A percentile compares a stretch with the other conserved stretches of the same genome.
These are phyloP conservation scores for Mus musculus DNA, from an alignment of 2,113 vertebrate species.

Conservation along the genomic window GRCm39 chr2:146942501-146943000, in stretches of 20 bases:
- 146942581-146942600: background rate
- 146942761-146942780: conserved; percentile 9
- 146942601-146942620: background rate
- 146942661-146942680: background rate
- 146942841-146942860: conserved; percentile 85
- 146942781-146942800: conserved; percentile 37
- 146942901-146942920: conserved; percentile 80
- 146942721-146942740: background rate
- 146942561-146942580: background rate
- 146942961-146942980: conserved; percentile 30
- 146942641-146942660: background rate
- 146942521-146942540: conserved; percentile 15
- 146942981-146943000: background rate
- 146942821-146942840: conserved; percentile 84
- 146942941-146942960: background rate
- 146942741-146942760: background rate
- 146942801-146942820: conserved; percentile 85
- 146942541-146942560: background rate
- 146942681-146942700: background rate
- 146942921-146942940: conserved; percentile 67
- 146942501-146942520: background rate
- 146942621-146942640: background rate
- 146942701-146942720: background rate
- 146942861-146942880: conserved; percentile 83
- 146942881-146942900: conserved; percentile 84